A percentile compares a stretch with the other conserved stretches of the same genome.
phyloP scores from a whole-genome alignment of 2,797 vertebrate species.

The Mormyrops boulengeri region DNA sequence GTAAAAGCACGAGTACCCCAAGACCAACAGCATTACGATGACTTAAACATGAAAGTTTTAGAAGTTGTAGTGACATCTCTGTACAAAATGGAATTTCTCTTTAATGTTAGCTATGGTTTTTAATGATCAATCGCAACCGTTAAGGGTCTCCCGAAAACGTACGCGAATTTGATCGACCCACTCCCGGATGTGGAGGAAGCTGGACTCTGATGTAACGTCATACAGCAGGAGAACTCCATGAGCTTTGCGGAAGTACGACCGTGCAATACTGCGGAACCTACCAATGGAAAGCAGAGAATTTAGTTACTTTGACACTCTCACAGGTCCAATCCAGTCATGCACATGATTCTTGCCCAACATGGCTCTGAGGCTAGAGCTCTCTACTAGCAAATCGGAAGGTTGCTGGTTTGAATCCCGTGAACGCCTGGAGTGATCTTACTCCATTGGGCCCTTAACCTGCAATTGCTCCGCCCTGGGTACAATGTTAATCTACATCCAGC shows the following conservation, averaged over 20 bases:
- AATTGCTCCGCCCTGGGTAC: background rate
- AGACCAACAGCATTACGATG: background rate
- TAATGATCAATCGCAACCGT: background rate
- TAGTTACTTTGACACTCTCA: background rate
- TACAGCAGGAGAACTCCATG: slow-evolving; percentile 29
- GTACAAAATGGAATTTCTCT: background rate
- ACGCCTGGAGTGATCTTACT: background rate
- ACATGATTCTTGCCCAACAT: background rate
- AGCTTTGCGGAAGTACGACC: slow-evolving; percentile 40
- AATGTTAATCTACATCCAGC: background rate
- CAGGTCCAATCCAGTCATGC: background rate
- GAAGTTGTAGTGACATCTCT: background rate
- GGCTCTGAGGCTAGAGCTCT: background rate
- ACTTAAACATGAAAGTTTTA: background rate
- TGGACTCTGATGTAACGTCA: slow-evolving; percentile 30
- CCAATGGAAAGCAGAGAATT: background rate
- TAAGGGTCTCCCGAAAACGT: background rate
- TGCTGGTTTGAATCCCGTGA: background rate
- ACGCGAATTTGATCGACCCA: slow-evolving; percentile 42
- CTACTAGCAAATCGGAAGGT: background rate
- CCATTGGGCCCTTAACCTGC: background rate
- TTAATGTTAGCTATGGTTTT: background rate
- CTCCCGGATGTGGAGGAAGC: slow-evolving; percentile 34
- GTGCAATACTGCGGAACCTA: slow-evolving; percentile 37
- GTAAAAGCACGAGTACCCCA: background rate